phyloP scores from a whole-genome alignment of 2,113 vertebrate species.

The Pelobates fuscus region DNA sequence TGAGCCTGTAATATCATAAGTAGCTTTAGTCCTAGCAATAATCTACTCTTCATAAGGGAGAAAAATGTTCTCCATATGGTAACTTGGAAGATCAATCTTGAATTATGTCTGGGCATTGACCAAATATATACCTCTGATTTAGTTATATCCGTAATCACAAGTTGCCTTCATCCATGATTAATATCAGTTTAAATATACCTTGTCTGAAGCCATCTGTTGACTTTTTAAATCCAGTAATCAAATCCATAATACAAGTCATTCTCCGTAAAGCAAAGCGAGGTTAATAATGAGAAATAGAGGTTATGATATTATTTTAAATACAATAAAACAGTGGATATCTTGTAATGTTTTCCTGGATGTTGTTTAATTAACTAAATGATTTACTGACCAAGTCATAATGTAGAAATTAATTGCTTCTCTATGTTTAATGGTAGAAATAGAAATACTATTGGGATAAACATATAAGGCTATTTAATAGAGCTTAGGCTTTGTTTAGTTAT shows the following conservation, averaged over 20 bases:
- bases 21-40: conserved; percentile 58
- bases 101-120: conserved; percentile 57
- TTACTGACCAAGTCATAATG: neutral
- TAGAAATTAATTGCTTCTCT: no score
- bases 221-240: conserved; percentile 54
- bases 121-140: conserved; percentile 58
- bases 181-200: conserved; percentile 61
- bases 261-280: conserved; percentile 49
- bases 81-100: conserved; percentile 55
- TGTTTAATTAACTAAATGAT: conserved; percentile 1
- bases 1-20: conserved; percentile 59
- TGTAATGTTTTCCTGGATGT: neutral
- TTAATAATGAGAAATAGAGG: conserved; percentile 53
- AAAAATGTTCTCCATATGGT: conserved; percentile 60
- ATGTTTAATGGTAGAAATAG: no score
- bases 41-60: conserved; percentile 58
- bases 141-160: conserved; percentile 51
- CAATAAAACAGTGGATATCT: conserved; percentile 18
- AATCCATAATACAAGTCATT: conserved; percentile 13
- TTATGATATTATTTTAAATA: conserved; percentile 48
- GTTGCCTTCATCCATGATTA: conserved; percentile 63
- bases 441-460: no score
- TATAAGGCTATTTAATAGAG: no score
- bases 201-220: conserved; percentile 58
- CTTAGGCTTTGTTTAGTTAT: no score